These are phyloP conservation scores for Pammene fasciana DNA, from an alignment of 2,888 invertebrate species.

Conservation along the genomic window DNA sequence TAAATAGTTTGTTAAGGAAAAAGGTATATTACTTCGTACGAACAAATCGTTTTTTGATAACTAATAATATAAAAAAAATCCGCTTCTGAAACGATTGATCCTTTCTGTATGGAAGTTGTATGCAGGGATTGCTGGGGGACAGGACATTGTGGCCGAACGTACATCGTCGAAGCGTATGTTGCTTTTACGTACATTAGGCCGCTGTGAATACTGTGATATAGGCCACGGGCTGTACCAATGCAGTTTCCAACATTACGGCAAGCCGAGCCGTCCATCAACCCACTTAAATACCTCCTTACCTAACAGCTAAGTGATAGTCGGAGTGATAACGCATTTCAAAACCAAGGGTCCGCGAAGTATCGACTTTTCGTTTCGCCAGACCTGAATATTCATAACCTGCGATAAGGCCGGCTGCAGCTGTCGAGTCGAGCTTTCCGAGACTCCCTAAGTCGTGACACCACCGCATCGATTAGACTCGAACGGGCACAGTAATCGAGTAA, in stretches of 20 bases:
- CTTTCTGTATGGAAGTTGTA: too few species aligned
- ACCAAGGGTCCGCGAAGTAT: conserved; percentile 55
- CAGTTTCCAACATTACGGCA: conserved; percentile 32
- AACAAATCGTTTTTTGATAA: too few species aligned
- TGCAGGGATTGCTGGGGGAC: too few species aligned
- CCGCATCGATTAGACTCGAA: conserved; percentile 68
- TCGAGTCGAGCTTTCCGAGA: conserved; percentile 32
- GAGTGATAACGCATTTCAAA: conserved; percentile 34
- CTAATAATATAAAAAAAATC: too few species aligned
- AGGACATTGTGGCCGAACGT: too few species aligned
- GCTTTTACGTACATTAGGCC: too few species aligned
- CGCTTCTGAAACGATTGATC: too few species aligned
- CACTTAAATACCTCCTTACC: conserved; percentile 34
- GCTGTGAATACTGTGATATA: neutral
- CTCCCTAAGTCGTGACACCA: conserved; percentile 74
- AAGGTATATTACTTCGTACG: too few species aligned
- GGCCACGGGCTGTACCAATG: neutral
- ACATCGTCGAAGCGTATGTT: too few species aligned
- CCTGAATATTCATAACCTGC: conserved; percentile 71
- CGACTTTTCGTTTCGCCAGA: conserved; percentile 66
- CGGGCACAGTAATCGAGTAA: conserved; percentile 75
- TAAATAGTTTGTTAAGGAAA: too few species aligned
- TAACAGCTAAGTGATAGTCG: conserved; percentile 26
- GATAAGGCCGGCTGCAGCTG: conserved; percentile 44
- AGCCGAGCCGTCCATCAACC: conserved; percentile 21